phyloP scores from a whole-genome alignment of 2,888 invertebrate species.

The Lasioglossum pauxillum region DNA sequence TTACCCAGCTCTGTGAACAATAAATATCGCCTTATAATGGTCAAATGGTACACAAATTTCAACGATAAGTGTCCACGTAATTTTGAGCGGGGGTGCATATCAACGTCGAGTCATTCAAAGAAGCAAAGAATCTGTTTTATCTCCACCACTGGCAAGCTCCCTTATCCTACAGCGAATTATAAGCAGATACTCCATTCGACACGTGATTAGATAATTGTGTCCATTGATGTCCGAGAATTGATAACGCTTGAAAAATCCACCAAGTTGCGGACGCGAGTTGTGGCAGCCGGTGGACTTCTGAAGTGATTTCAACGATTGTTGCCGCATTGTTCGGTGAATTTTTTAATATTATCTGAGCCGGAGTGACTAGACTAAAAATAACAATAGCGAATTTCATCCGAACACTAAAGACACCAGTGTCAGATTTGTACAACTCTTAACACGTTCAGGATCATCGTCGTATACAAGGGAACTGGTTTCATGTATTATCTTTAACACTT shows the following conservation, averaged over 20 bases:
- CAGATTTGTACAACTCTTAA: not conserved
- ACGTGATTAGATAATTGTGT: slow-evolving; percentile 72
- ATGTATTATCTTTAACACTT: too few relatives aligned
- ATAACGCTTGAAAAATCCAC: slow-evolving; percentile 62
- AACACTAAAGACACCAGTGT: not conserved
- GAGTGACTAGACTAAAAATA: not conserved
- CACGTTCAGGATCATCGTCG: too few relatives aligned
- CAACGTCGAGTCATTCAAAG: slow-evolving; percentile 65
- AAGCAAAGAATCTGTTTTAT: slow-evolving; percentile 61
- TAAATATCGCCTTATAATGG: too few relatives aligned
- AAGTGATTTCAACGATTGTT: slow-evolving; percentile 37
- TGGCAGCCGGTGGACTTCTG: slow-evolving; percentile 55
- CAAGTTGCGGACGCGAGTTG: slow-evolving; percentile 43
- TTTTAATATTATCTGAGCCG: not conserved
- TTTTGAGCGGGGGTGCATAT: slow-evolving; percentile 41
- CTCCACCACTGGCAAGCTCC: slow-evolving; percentile 41
- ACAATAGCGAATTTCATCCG: not conserved
- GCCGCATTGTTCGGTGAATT: not conserved
- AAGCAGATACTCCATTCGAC: slow-evolving; percentile 42
- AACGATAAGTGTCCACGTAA: too few relatives aligned
- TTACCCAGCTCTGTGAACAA: too few relatives aligned
- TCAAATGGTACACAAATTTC: too few relatives aligned
- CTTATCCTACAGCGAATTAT: slow-evolving; percentile 26
- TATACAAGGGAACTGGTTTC: too few relatives aligned
- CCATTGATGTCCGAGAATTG: slow-evolving; percentile 70